Base-by-base conservation (phyloP, 2,888 invertebrate genomes). In the Calliphora vomitoria region DNA sequence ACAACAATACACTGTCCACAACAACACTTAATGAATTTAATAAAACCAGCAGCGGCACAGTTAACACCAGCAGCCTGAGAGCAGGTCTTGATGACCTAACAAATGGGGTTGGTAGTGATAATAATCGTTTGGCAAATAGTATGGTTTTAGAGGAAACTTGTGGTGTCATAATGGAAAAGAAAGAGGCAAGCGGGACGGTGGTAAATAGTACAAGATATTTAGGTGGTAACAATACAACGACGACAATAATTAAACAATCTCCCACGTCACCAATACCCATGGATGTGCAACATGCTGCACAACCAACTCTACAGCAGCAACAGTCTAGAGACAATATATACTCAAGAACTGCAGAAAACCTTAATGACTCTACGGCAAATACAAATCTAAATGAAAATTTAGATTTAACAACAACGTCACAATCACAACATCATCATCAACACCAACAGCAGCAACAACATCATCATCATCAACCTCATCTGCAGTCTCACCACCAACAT, bases 231-330 rank as follows among this genome's bases (percentile, higher is more conserved):
- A 81, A 83, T 88, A 85, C 76, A 88, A 68, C 79, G 88, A 87
- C 89, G 78, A 88, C 89, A 79, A 87, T 88, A 68, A 91, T 91
- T 18, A 91, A 91, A 72, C 90, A 90, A 86, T 91, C 91, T 72
- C 91, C 91, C 31, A 89, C 90, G 82, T 91, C 91, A 50, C 89
- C 90, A 38, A 69, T 71, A 62, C n/a, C 87, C 31, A 69, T 85
- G 74, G 86, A 86, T 68, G 69, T 85, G 41, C 79, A 78, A 8
- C 85, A 81, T 5, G 74, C 13, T 58, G 10, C 41, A 44, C 88
- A 72, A 58, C 50, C 84, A 60, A 11, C 68, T 74, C 84, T 64
- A 25, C 82, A 72, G 55, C 82, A 72, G 55, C 87, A 81, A 20
- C 87, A 79, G 10, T 78, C 82, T 81, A 15, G 90, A 87, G 31